Conservation (phyloP, 2,888 invertebrate genomes). For the Eristalinus aeneus region DNA sequence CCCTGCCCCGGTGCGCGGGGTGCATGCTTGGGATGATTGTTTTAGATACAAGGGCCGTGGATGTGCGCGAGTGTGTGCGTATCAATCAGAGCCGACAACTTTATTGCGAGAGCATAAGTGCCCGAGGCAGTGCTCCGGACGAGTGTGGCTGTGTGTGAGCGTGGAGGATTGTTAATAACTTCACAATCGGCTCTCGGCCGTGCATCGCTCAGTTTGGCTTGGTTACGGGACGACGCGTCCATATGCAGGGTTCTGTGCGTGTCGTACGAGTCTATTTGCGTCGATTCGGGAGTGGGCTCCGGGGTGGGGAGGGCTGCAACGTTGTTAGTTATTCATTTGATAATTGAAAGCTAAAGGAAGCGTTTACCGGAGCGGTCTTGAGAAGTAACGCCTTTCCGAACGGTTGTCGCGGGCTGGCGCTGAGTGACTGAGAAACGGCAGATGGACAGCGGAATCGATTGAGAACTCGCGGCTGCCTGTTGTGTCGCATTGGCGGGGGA, state of each 20-base stretch:
- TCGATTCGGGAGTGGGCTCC: background rate
- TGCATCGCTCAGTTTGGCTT: background rate
- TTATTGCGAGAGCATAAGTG: slow-evolving; percentile 63
- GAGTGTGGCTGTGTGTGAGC: background rate
- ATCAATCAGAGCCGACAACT: slow-evolving; percentile 69
- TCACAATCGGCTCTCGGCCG: slow-evolving; percentile 31
- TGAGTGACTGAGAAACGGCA: slow-evolving; percentile 7
- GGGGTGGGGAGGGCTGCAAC: background rate
- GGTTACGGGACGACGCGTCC: background rate
- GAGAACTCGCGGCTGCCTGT: background rate
- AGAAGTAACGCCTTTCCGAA: slow-evolving; percentile 4
- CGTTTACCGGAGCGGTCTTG: slow-evolving; percentile 8
- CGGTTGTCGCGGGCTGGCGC: background rate
- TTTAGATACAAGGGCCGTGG: slow-evolving; percentile 45
- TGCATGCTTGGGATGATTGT: slow-evolving; percentile 23
- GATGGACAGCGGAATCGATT: slow-evolving; percentile 5
- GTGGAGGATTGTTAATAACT: slow-evolving; percentile 61
- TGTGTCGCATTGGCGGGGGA: background rate
- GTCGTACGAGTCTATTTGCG: background rate
- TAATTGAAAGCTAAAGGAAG: slow-evolving; percentile 12
- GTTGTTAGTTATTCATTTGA: slow-evolving; percentile 19
- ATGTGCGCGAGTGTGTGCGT: slow-evolving; percentile 12
- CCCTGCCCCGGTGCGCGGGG: background rate
- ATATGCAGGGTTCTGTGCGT: slow-evolving; percentile 4
- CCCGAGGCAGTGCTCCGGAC: slow-evolving; percentile 6